A percentile compares a stretch with the other conserved stretches of the same genome.
These are phyloP conservation scores for Acrocyrtus sp. DNA, from an alignment of 2,888 invertebrate species.

Conservation along the genomic window DNA sequence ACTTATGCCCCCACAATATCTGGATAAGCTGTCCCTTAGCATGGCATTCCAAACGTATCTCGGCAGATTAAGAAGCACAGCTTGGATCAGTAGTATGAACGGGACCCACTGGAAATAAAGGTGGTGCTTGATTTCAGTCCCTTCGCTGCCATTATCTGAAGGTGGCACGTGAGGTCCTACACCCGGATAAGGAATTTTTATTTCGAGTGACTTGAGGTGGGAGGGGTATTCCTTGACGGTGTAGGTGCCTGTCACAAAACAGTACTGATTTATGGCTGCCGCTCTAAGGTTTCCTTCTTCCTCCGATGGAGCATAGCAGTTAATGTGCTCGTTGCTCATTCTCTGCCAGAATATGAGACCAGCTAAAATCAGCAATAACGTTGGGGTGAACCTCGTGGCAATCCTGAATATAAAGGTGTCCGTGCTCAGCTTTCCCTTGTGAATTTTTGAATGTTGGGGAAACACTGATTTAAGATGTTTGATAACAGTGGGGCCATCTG, in stretches of 20 bases:
- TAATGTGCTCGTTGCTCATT: constrained; percentile 30
- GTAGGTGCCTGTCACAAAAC: constrained; percentile 63
- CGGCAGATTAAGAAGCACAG: constrained; percentile 83
- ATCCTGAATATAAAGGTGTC: background rate
- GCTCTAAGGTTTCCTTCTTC: constrained; percentile 59
- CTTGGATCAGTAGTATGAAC: constrained; percentile 76
- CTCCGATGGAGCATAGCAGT: constrained; percentile 29
- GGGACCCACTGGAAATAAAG: constrained; percentile 97
- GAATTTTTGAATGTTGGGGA: background rate
- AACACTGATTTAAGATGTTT: constrained; percentile 16
- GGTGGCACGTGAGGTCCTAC: constrained; percentile 73
- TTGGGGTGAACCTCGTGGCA: constrained; percentile 16
- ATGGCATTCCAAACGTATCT: constrained; percentile 86
- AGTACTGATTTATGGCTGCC: constrained; percentile 64
- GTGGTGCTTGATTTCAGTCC: constrained; percentile 87
- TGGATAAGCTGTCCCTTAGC: constrained; percentile 68
- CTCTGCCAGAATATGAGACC: constrained; percentile 35
- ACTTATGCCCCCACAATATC: background rate
- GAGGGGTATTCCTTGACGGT: constrained; percentile 41
- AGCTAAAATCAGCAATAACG: constrained; percentile 11
- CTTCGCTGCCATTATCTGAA: constrained; percentile 76
- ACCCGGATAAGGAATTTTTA: constrained; percentile 83
- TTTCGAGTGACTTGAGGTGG: background rate
- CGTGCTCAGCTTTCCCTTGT: background rate
- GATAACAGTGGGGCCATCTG: constrained; percentile 14